phyloP scores from a whole-genome alignment of 2,113 vertebrate species.

The Dryoscopus gambensis region DNA sequence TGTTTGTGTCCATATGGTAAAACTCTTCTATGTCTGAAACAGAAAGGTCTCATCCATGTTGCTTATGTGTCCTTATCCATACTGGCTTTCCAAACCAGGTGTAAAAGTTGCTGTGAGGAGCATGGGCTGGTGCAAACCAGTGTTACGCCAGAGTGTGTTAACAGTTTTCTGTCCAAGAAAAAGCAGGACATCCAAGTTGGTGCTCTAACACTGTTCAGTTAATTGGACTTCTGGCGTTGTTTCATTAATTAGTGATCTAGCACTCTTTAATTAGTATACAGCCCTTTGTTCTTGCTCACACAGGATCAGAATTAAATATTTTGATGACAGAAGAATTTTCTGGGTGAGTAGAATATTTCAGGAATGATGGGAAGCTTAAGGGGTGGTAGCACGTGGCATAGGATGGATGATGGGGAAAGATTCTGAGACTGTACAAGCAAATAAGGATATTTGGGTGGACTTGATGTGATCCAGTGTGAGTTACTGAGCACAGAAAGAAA shows the following conservation, averaged over 20 bases:
- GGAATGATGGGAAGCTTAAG: not conserved
- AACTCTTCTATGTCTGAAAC: not conserved
- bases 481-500: not conserved
- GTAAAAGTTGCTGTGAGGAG: not conserved
- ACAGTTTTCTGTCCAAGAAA: not conserved
- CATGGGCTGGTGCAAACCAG: not conserved
- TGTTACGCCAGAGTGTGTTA: not conserved
- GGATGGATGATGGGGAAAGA: not conserved
- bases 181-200: not conserved
- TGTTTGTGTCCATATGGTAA: not conserved
- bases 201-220: not conserved
- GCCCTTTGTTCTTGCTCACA: not conserved
- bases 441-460: not conserved
- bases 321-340: not conserved
- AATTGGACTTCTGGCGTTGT: not conserved
- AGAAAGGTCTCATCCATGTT: not conserved
- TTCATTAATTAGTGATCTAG: not conserved
- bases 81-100: not conserved
- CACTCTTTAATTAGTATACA: not conserved
- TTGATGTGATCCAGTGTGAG: not conserved
- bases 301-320: not conserved
- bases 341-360: not conserved
- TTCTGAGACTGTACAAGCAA: not conserved
- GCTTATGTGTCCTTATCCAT: fast-evolving
- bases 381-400: not conserved